These are phyloP conservation scores for Phrynocephalus guinanensis DNA, from an alignment of 2,797 vertebrate genomes.

Conservation along the genomic window DNA sequence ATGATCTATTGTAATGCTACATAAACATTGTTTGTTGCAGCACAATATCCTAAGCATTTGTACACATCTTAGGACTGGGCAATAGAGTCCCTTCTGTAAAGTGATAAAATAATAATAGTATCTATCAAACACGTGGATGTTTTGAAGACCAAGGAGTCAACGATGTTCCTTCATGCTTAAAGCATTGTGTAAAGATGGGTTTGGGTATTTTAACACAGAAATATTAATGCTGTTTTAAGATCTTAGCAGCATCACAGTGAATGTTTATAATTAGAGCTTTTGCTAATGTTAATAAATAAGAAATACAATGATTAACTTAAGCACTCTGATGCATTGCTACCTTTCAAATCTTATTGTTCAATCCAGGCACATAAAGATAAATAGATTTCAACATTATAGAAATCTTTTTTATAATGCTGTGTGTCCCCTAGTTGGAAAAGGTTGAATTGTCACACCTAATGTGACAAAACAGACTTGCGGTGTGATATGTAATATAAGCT, in stretches of 20 bases:
- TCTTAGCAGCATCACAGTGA: conserved; percentile 60
- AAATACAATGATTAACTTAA: conserved; percentile 39
- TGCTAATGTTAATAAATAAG: conserved; percentile 43
- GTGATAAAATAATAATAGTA: conserved; percentile 1
- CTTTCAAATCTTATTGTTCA: conserved; percentile 19
- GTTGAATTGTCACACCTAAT: conserved; percentile 52
- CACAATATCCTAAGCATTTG: neutral
- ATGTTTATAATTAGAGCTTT: conserved; percentile 63
- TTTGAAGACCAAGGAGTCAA: neutral
- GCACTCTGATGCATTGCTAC: conserved; percentile 22
- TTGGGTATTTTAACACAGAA: conserved; percentile 62
- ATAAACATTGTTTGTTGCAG: neutral
- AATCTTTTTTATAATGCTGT: conserved; percentile 17
- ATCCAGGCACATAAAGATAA: neutral
- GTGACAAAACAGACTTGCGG: conserved; percentile 47
- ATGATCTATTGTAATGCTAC: neutral
- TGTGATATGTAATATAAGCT: conserved; percentile 47
- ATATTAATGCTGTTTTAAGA: conserved; percentile 52
- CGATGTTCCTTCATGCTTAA: conserved; percentile 18
- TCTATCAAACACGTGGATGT: neutral
- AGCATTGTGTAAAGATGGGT: conserved; percentile 9
- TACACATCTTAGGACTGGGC: neutral
- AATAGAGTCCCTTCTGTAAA: conserved; percentile 24
- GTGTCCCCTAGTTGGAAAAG: conserved; percentile 44
- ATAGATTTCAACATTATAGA: neutral